Evolutionary conservation across 2,113 vertebrate genomes (phyloP).

Genomic region (Plestiodon gilberti): DNA sequence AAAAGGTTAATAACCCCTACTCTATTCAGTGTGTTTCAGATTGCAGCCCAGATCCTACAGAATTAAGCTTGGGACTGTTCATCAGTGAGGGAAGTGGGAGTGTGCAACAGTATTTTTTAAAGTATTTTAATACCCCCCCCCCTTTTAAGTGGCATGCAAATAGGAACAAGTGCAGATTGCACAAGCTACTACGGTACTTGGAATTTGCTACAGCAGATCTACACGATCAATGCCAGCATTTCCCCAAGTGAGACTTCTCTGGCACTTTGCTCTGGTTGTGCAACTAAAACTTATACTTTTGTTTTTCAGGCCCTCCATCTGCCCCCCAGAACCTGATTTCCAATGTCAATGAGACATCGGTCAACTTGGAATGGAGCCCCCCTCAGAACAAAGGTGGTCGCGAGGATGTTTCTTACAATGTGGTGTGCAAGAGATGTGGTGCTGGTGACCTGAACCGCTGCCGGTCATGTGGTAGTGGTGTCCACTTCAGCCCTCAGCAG

Average conservation of each 20-base stretch:
- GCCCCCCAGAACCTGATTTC: conserved; percentile 95
- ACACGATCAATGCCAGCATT: not conserved
- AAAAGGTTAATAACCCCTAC: too few species aligned
- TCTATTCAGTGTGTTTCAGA: too few species aligned
- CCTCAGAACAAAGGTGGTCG: conserved; percentile 91
- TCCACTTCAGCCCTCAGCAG: conserved; percentile 95
- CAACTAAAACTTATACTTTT: not conserved
- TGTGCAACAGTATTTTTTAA: not conserved
- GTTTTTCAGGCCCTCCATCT: conserved; percentile 87
- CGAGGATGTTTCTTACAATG: conserved; percentile 92
- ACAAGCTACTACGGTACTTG: not conserved
- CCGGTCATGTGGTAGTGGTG: conserved; percentile 88
- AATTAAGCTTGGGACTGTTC: too few species aligned
- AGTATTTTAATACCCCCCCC: not conserved
- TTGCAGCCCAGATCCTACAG: too few species aligned
- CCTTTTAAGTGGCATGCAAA: not conserved
- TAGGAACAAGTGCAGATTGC: not conserved
- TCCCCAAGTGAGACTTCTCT: not conserved
- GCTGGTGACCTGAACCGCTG: conserved; percentile 82
- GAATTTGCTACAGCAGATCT: not conserved
- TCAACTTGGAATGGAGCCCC: conserved; percentile 94
- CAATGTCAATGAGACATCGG: conserved; percentile 97
- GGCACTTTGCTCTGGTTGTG: not conserved
- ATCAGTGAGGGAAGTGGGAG: not conserved
- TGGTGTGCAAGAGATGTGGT: conserved; percentile 93